A percentile compares a stretch with the other conserved stretches of the same genome.
These are phyloP conservation scores for Sycophaga agraensis DNA, from an alignment of 1,140 invertebrate species.

Conservation along the genomic window DNA sequence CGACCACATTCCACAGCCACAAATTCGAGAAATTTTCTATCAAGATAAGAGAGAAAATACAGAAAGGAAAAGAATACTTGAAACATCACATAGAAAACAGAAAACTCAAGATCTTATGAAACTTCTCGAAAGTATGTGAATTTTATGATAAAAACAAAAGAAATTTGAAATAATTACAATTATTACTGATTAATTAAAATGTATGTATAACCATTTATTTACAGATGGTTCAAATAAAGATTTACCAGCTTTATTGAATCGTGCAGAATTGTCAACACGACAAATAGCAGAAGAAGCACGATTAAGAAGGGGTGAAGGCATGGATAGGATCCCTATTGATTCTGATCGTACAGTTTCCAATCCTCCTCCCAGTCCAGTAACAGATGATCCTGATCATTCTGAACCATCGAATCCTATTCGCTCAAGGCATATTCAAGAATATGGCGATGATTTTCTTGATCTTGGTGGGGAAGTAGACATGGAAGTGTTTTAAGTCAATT, in stretches of 20 bases:
- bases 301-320: conserved; percentile 54
- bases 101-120: conserved; percentile 68
- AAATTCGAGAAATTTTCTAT: conserved; percentile 72
- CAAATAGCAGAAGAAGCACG: conserved; percentile 58
- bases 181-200: conserved; percentile 6
- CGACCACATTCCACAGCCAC: conserved; percentile 66
- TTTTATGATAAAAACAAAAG: neutral
- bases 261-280: conserved; percentile 58
- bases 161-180: no score
- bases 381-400: conserved; percentile 70
- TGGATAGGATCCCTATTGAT: conserved; percentile 54
- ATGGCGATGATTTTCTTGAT: conserved; percentile 69
- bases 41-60: conserved; percentile 64
- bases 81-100: conserved; percentile 59
- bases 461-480: conserved; percentile 70
- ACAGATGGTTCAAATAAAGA: conserved; percentile 58
- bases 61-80: conserved; percentile 60
- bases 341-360: conserved; percentile 65
- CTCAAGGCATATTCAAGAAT: conserved; percentile 59
- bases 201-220: conserved; percentile 11
- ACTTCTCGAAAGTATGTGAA: conserved; percentile 59
- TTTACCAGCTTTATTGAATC: conserved; percentile 61
- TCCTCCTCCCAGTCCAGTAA: conserved; percentile 76
- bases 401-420: conserved; percentile 64
- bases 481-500: conserved; percentile 67